Percentiles rank a stretch among this genome's conserved stretches.
Conservation (phyloP, 2,797 vertebrate species). For the Astyanax mexicanus region DNA sequence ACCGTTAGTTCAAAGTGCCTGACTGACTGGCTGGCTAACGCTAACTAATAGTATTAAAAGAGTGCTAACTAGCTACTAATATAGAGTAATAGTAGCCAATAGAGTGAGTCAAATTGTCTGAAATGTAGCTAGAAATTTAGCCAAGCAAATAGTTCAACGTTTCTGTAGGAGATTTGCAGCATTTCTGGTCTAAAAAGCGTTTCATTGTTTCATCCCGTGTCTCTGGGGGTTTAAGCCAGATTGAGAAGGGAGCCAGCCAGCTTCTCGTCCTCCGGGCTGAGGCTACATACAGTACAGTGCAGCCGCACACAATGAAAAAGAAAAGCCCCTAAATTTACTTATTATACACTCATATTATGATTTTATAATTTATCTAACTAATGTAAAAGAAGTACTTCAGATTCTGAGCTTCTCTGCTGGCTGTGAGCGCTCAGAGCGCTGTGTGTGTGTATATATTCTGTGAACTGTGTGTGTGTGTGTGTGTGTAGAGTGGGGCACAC, state of each 20-base stretch:
- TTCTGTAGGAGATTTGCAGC: conserved; percentile 20
- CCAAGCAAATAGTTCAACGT: conserved; percentile 20
- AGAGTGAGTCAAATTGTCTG: too few species aligned
- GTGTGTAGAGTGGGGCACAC: conserved; percentile 53
- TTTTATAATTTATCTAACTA: conserved; percentile 20
- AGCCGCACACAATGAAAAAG: conserved; percentile 50
- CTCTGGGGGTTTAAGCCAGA: conserved; percentile 79
- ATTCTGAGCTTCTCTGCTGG: conserved; percentile 12
- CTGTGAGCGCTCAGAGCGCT: conserved; percentile 27
- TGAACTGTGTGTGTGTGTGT: conserved; percentile 29
- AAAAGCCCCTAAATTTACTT: conserved; percentile 23
- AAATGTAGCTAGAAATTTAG: neutral
- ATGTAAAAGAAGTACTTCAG: conserved; percentile 15
- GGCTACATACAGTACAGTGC: conserved; percentile 45
- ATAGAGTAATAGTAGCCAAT: too few species aligned
- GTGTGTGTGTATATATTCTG: too few species aligned
- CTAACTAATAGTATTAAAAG: conserved; percentile 60
- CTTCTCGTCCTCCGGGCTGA: conserved; percentile 60
- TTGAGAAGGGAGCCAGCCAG: conserved; percentile 36
- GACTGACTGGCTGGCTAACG: too few species aligned
- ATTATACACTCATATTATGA: too few species aligned
- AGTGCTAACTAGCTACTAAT: too few species aligned
- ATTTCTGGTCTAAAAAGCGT: conserved; percentile 68
- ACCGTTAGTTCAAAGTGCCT: conserved; percentile 60
- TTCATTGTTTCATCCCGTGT: conserved; percentile 85